These are phyloP conservation scores for Palaemon carinicauda DNA, from an alignment of 1,140 invertebrate genomes.

Conservation along the genomic window DNA sequence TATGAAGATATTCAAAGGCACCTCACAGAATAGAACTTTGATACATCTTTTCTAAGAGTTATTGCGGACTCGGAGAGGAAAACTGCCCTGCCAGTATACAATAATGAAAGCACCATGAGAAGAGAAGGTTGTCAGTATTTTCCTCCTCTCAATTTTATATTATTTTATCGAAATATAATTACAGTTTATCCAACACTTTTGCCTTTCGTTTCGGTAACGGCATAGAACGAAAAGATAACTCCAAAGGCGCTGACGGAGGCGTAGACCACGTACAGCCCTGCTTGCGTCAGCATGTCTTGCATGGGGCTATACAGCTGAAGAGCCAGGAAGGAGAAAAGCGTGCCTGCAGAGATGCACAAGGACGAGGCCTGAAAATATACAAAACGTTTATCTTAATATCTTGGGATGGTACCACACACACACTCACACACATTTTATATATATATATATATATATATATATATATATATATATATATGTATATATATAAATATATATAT, in stretches of 20 bases:
- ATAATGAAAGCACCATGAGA: neutral
- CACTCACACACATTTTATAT: no score
- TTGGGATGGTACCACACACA: no score
- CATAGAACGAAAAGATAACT: neutral
- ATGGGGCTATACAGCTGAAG: slow-evolving; percentile 30
- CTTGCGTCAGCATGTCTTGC: slow-evolving; percentile 16
- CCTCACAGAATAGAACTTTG: no score
- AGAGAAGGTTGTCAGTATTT: neutral
- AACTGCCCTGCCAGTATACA: no score
- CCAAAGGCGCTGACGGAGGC: neutral
- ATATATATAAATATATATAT: no score
- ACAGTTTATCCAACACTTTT: neutral
- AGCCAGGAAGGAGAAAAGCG: slow-evolving; percentile 3
- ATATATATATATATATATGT: no score
- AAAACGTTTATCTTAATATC: no score
- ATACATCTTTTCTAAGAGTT: no score
- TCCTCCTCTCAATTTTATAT: neutral
- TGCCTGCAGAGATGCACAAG: neutral
- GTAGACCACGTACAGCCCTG: slow-evolving; percentile 26
- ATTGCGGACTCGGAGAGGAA: no score
- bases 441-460: no score
- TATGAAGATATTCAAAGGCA: no score
- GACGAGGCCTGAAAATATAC: neutral
- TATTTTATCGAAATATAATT: no score
- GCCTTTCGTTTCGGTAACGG: slow-evolving; percentile 19